A percentile compares a stretch with the other conserved stretches of the same genome.
These are phyloP conservation scores for Todiramphus saurophagus DNA, from an alignment of 2,113 vertebrate genomes.

Conservation along the genomic window DNA sequence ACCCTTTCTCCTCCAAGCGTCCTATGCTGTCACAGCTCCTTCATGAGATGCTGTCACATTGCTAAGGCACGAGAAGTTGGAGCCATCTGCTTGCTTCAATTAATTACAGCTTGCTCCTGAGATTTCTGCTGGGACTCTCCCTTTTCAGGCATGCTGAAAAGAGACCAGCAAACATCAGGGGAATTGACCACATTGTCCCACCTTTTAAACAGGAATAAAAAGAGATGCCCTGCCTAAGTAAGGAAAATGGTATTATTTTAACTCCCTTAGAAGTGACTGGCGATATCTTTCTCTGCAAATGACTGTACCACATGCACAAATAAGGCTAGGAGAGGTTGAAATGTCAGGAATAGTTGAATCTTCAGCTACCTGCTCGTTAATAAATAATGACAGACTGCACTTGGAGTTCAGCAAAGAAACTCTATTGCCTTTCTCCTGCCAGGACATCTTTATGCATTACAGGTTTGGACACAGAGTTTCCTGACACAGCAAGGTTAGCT, in stretches of 20 bases:
- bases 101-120: slow-evolving; percentile 38
- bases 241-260: background rate
- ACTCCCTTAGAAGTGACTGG: background rate
- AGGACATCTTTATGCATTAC: slow-evolving; percentile 10
- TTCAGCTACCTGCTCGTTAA: slow-evolving; percentile 25
- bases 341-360: background rate
- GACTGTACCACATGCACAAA: background rate
- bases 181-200: background rate
- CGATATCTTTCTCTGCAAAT: background rate
- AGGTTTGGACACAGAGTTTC: background rate
- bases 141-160: background rate
- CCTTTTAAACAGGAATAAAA: background rate
- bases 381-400: slow-evolving; percentile 46
- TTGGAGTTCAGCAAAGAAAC: slow-evolving; percentile 8
- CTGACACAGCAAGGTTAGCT: slow-evolving; percentile 42
- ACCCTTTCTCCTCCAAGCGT: background rate
- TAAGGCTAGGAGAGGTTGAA: background rate
- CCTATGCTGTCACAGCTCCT: slow-evolving; percentile 36
- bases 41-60: slow-evolving; percentile 12
- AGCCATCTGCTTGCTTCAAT: slow-evolving; percentile 47
- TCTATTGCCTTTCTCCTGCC: background rate
- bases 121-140: slow-evolving; percentile 19
- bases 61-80: background rate
- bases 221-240: background rate
- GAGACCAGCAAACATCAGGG: background rate